Percentiles rank a stretch among this genome's conserved stretches.
Evolutionary conservation across 2,797 vertebrate genomes (phyloP).

Genomic region (Danionella dracula): DNA sequence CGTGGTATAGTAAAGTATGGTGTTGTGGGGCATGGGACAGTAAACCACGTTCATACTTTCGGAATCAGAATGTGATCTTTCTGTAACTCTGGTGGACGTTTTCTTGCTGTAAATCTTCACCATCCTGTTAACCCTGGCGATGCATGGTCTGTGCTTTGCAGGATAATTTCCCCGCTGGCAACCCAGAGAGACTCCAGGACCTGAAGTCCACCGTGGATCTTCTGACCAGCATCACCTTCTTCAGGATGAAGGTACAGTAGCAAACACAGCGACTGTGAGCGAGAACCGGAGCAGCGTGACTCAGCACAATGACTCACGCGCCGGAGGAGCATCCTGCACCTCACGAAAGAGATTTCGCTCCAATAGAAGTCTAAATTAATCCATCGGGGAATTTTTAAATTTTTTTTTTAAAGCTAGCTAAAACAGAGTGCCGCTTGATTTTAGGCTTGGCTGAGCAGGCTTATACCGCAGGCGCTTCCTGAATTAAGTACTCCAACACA

Average conservation of each 20-base stretch:
- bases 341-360: not conserved
- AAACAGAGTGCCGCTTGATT: not conserved
- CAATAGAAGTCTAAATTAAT: not conserved
- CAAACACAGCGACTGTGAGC: not conserved
- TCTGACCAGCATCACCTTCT: constrained; percentile 95
- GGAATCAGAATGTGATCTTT: too few species aligned
- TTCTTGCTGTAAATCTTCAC: too few species aligned
- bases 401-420: not conserved
- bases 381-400: not conserved
- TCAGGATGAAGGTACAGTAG: constrained; percentile 85
- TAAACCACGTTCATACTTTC: too few species aligned
- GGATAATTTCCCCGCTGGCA: constrained; percentile 96
- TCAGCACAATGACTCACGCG: not conserved
- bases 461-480: not conserved
- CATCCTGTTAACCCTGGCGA: too few species aligned
- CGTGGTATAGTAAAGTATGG: too few species aligned
- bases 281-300: not conserved
- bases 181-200: constrained; percentile 88
- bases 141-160: constrained; percentile 51
- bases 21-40: too few species aligned
- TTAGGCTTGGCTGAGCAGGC: not conserved
- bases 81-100: too few species aligned
- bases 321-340: not conserved
- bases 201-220: constrained; percentile 95
- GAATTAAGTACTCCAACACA: not conserved